Conservation (phyloP, 2,113 vertebrate species). For the Axis porcinus region DNA sequence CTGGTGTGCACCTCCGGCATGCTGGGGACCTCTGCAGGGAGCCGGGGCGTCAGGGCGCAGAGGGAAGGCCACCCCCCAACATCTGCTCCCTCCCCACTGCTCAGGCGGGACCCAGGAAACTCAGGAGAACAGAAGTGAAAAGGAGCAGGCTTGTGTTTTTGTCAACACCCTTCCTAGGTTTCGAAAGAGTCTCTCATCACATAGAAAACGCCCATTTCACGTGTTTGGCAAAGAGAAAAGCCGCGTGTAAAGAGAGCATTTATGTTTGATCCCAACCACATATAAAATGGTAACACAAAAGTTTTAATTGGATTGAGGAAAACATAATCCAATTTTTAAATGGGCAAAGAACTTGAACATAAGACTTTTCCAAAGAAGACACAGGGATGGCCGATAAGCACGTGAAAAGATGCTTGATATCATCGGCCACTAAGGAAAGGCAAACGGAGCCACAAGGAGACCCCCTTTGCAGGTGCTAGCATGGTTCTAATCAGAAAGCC, state of each 20-base stretch:
- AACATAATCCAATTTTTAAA: background rate
- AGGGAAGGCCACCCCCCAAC: background rate
- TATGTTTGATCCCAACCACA: background rate
- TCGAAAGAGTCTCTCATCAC: background rate
- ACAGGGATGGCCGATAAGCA: background rate
- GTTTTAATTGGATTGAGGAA: background rate
- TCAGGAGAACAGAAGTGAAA: background rate
- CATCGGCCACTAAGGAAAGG: background rate
- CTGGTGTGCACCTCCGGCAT: slow-evolving; percentile 82
- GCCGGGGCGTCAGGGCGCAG: rapidly evolving
- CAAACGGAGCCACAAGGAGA: background rate
- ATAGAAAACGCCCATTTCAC: background rate
- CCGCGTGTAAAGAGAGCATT: background rate
- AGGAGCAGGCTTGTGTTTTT: background rate
- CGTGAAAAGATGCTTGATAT: background rate
- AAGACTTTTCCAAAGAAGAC: background rate
- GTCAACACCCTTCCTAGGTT: background rate
- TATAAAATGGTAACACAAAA: background rate
- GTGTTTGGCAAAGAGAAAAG: background rate
- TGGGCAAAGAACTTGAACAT: background rate
- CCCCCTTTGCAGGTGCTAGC: rapidly evolving
- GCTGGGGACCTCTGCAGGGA: slow-evolving; percentile 87
- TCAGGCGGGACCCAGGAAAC: background rate
- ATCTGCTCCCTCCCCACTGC: background rate
- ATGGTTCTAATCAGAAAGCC: background rate